Evolutionary conservation across 2,888 invertebrate species (phyloP).

Genomic region (Caenorhabditis panamensis): DNA sequence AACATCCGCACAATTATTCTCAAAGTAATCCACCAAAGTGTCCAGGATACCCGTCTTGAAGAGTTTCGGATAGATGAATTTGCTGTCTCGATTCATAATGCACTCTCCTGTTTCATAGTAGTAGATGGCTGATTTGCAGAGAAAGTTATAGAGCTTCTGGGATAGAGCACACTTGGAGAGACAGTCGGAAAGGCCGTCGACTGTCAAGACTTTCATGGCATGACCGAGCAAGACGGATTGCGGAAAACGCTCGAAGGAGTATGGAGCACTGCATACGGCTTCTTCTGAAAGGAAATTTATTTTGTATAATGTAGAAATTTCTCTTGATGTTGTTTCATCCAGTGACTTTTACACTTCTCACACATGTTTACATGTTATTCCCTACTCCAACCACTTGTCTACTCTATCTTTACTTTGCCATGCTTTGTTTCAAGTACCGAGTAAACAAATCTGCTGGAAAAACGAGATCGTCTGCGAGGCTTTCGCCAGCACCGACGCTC

Average conservation of each 20-base stretch:
- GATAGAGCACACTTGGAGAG: conserved; percentile 75
- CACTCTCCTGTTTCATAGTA: conserved; percentile 81
- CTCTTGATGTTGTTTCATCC: neutral
- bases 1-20: conserved; percentile 79
- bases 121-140: conserved; percentile 76
- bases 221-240: conserved; percentile 78
- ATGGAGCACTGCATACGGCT: conserved; percentile 72
- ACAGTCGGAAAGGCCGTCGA: conserved; percentile 76
- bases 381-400: neutral
- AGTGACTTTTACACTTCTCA: neutral
- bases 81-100: conserved; percentile 76
- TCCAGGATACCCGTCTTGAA: conserved; percentile 69
- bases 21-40: conserved; percentile 80
- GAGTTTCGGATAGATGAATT: conserved; percentile 67
- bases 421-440: conserved; percentile 62
- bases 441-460: conserved; percentile 79
- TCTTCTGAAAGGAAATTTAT: conserved; percentile 62
- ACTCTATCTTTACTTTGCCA: too few species aligned
- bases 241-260: conserved; percentile 78
- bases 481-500: conserved; percentile 71
- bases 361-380: neutral
- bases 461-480: conserved; percentile 69
- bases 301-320: neutral
- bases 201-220: conserved; percentile 71
- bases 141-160: conserved; percentile 51